A percentile compares a stretch with the other conserved stretches of the same genome.
Conservation (phyloP, 2,888 invertebrate genomes). For the Trachelus tabidus region DNA sequence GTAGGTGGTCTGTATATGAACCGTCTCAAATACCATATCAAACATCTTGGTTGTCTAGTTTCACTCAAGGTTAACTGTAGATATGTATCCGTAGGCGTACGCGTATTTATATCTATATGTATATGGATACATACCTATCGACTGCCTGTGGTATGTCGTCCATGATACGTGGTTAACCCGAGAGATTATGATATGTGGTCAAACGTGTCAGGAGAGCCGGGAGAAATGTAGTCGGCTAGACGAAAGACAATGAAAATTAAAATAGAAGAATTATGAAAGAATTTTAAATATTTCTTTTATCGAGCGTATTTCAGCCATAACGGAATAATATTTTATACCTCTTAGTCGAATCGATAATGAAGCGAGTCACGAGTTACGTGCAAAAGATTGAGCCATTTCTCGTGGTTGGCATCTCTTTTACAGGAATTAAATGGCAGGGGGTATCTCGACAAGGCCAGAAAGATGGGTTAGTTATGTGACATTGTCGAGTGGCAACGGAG, state of each 20-base stretch:
- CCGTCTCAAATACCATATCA: constrained; percentile 4
- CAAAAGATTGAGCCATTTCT: not conserved
- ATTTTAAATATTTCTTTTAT: not conserved
- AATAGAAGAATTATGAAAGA: not conserved
- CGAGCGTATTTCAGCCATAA: not conserved
- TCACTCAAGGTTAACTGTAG: constrained; percentile 28
- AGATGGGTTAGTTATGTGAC: constrained; percentile 2
- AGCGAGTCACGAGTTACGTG: not conserved
- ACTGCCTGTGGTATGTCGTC: constrained; percentile 3
- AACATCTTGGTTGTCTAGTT: constrained; percentile 6
- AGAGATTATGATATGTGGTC: constrained; percentile 7
- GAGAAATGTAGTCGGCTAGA: not conserved
- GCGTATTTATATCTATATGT: not conserved
- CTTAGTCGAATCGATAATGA: not conserved
- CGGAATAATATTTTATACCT: not conserved
- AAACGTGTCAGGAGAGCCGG: constrained; percentile 1
- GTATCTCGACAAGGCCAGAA: not conserved
- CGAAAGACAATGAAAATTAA: not conserved
- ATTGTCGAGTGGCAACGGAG: not conserved
- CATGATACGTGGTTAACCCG: constrained; percentile 1
- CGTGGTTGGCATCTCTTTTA: not conserved
- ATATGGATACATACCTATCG: constrained; percentile 12
- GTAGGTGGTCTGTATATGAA: constrained; percentile 19
- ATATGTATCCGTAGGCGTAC: constrained; percentile 8
- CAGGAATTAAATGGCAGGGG: not conserved